Evolutionary conservation across 2,113 vertebrate species (phyloP).

Genomic region (Ancistrus triradiatus): DNA sequence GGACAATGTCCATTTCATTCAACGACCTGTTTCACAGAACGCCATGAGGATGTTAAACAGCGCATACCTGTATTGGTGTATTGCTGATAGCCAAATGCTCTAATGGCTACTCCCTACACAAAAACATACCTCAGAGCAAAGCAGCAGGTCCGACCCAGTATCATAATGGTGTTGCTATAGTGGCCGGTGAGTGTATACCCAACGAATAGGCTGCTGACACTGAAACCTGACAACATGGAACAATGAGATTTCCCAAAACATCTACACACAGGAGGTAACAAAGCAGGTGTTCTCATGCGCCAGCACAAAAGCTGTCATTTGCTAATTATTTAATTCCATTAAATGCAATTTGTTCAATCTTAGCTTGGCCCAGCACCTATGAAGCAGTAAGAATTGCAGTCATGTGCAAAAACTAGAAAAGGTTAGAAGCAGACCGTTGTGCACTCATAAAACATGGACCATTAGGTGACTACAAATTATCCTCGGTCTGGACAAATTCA

Average conservation of each 20-base stretch:
- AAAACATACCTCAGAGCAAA: too few relatives aligned
- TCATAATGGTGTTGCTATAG: too few relatives aligned
- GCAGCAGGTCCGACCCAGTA: too few relatives aligned
- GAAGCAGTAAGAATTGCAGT: conserved; percentile 18
- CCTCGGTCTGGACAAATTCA: neutral
- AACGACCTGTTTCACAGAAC: too few relatives aligned
- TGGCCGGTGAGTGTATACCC: conserved; percentile 37
- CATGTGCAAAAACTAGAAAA: conserved; percentile 11
- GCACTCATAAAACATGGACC: neutral
- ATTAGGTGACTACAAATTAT: neutral
- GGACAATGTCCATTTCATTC: too few relatives aligned
- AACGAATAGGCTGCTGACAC: neutral
- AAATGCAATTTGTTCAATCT: conserved; percentile 10
- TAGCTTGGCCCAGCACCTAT: conserved; percentile 4
- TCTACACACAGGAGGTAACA: conserved; percentile 8
- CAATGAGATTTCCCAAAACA: conserved; percentile 11
- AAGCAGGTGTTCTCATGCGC: neutral
- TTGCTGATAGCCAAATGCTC: too few relatives aligned
- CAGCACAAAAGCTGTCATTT: neutral
- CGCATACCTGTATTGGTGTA: too few relatives aligned
- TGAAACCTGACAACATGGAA: neutral
- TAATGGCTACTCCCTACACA: too few relatives aligned
- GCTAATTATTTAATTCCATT: too few relatives aligned
- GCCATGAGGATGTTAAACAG: too few relatives aligned
- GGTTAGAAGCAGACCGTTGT: conserved; percentile 5